Evolutionary conservation across 2,113 vertebrate genomes (phyloP).

Genomic region (Ictalurus furcatus): DNA sequence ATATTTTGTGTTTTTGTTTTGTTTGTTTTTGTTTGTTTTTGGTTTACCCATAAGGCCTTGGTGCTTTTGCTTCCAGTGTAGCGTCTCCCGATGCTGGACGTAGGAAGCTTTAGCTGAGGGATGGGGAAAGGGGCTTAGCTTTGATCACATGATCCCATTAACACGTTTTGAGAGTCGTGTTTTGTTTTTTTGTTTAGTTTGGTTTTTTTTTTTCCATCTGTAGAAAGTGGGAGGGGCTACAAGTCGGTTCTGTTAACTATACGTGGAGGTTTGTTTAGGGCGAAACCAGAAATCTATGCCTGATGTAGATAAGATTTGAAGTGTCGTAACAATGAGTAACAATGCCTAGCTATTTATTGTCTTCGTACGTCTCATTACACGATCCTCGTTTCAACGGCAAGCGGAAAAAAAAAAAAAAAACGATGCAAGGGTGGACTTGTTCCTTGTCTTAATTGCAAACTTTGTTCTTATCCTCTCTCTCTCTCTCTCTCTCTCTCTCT

Average conservation of each 20-base stretch:
- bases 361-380: slow-evolving; percentile 62
- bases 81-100: slow-evolving; percentile 25
- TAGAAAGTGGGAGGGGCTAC: slow-evolving; percentile 14
- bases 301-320: slow-evolving; percentile 54
- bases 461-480: slow-evolving; percentile 54
- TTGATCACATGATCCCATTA: not conserved
- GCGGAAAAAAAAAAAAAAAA: slow-evolving; percentile 12
- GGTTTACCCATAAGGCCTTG: slow-evolving; percentile 54
- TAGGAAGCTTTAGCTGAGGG: slow-evolving; percentile 5
- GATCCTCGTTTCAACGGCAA: slow-evolving; percentile 53
- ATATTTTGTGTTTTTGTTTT: slow-evolving; percentile 15
- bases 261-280: slow-evolving; percentile 23
- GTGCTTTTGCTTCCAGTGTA: slow-evolving; percentile 56
- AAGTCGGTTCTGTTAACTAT: not conserved
- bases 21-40: slow-evolving; percentile 22
- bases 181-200: not conserved
- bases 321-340: slow-evolving; percentile 54
- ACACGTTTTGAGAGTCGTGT: not conserved
- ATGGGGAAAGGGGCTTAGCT: not conserved
- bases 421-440: slow-evolving; percentile 58
- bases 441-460: slow-evolving; percentile 65
- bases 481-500: not conserved
- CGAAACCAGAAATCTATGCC: not conserved
- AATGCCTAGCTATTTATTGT: slow-evolving; percentile 61
- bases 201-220: not conserved